phyloP scores from a whole-genome alignment of 2,113 vertebrate genomes.

The Syngnathoides biaculeatus region DNA sequence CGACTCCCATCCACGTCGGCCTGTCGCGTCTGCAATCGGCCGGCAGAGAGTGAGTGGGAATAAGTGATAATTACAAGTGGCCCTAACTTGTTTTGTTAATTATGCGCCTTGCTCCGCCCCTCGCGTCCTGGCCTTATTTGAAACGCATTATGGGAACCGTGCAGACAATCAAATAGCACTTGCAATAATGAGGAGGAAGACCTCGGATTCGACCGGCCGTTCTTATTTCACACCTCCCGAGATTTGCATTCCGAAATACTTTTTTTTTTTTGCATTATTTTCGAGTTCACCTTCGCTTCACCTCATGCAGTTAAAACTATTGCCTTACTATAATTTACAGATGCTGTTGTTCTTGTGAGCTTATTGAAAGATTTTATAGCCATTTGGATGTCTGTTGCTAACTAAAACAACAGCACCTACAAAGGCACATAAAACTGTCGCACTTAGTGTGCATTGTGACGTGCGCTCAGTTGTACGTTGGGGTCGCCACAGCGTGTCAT shows the following conservation, averaged over 20 bases:
- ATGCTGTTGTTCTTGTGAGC: too few relatives aligned
- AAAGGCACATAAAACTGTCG: too few relatives aligned
- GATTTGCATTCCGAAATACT: background rate
- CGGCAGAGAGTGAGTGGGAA: constrained; percentile 52
- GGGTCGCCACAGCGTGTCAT: too few relatives aligned
- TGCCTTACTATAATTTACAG: too few relatives aligned
- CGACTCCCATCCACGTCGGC: constrained; percentile 40
- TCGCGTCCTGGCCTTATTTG: constrained; percentile 17
- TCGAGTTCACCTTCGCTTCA: too few relatives aligned
- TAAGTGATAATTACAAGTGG: constrained; percentile 61
- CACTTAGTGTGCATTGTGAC: too few relatives aligned
- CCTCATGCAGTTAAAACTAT: too few relatives aligned
- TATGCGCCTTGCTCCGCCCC: constrained; percentile 32
- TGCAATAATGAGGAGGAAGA: background rate
- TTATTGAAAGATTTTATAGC: too few relatives aligned
- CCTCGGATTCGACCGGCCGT: background rate
- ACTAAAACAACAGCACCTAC: background rate
- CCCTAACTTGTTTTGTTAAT: constrained; percentile 50
- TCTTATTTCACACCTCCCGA: background rate
- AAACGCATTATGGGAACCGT: constrained; percentile 8
- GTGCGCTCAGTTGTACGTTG: too few relatives aligned
- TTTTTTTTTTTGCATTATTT: too few relatives aligned
- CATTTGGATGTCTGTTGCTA: background rate
- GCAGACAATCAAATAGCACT: background rate
- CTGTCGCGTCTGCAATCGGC: constrained; percentile 41